Percentiles rank a stretch among this genome's conserved stretches.
These are phyloP conservation scores for Zophobas morio DNA, from an alignment of 1,140 invertebrate species.

Conservation along the genomic window DNA sequence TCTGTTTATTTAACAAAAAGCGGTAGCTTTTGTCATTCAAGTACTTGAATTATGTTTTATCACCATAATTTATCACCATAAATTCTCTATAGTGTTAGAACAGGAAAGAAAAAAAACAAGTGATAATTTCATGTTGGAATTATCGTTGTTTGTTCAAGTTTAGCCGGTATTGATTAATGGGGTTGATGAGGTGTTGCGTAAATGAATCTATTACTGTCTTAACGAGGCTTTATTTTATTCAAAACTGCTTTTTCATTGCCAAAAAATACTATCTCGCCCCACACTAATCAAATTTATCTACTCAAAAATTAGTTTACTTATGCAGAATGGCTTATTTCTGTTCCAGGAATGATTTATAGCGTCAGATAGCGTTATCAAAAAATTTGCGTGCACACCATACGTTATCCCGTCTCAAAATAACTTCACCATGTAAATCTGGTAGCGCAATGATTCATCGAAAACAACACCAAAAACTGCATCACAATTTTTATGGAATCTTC, in stretches of 20 bases:
- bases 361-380: background rate
- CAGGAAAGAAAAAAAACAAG: background rate
- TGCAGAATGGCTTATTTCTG: too few relatives aligned
- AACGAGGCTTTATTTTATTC: too few relatives aligned
- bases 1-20: conserved; percentile 5
- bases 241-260: too few relatives aligned
- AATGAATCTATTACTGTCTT: background rate
- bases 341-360: background rate
- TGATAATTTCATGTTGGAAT: background rate
- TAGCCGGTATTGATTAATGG: background rate
- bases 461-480: too few relatives aligned
- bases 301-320: too few relatives aligned
- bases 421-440: too few relatives aligned
- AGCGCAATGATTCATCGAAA: too few relatives aligned
- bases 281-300: too few relatives aligned
- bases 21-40: conserved; percentile 3
- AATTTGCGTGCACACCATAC: background rate
- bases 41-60: conserved; percentile 2
- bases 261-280: too few relatives aligned
- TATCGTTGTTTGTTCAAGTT: background rate
- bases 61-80: conserved; percentile 1
- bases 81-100: background rate
- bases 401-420: background rate
- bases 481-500: background rate
- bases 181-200: background rate